A percentile compares a stretch with the other conserved stretches of the same genome.
Conservation (phyloP, 2,888 invertebrate genomes). For the Melitaea athalia region DNA sequence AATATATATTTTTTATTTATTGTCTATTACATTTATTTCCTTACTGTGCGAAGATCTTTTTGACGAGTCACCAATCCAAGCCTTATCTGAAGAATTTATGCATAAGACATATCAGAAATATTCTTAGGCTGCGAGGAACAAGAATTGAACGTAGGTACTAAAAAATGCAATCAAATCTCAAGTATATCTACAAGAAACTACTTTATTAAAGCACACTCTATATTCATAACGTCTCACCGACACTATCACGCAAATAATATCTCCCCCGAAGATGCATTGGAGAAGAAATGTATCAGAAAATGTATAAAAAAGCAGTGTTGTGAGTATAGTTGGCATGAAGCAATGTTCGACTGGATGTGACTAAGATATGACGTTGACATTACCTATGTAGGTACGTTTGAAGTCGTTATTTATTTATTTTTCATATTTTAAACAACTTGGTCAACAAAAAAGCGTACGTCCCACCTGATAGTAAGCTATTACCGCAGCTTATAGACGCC, state of each 20-base stretch:
- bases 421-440: no score
- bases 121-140: slow-evolving; percentile 29
- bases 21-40: no score
- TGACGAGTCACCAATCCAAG: background rate
- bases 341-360: slow-evolving; percentile 48
- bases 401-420: no score
- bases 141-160: slow-evolving; percentile 44
- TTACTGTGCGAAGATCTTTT: no score
- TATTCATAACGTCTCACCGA: slow-evolving; percentile 79
- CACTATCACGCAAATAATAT: slow-evolving; percentile 79
- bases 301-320: slow-evolving; percentile 74
- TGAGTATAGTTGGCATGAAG: slow-evolving; percentile 49
- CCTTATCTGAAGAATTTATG: background rate
- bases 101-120: background rate
- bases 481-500: no score
- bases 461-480: no score
- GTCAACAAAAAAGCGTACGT: no score
- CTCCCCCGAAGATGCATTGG: slow-evolving; percentile 79
- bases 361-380: background rate
- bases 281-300: slow-evolving; percentile 82
- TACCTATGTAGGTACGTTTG: no score
- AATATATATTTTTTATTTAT: no score
- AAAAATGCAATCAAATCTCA: slow-evolving; percentile 45
- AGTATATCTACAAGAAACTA: slow-evolving; percentile 54
- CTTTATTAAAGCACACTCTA: slow-evolving; percentile 80